Conservation (phyloP, 1,140 invertebrate species). For the Atta texana region DNA sequence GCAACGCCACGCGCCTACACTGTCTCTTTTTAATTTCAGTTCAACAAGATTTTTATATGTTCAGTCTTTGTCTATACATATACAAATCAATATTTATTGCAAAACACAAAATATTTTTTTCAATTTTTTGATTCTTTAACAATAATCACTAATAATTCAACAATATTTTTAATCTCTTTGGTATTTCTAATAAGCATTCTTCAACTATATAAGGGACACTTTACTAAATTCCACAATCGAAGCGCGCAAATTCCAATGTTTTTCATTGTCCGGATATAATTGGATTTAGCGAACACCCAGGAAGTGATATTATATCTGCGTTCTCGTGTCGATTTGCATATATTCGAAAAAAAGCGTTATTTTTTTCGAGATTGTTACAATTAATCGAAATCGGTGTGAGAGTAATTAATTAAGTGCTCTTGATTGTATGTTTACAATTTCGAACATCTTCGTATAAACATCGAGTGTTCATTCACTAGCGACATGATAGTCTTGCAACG, state of each 20-base stretch:
- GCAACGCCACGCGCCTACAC: neutral
- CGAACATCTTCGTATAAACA: conserved; percentile 23
- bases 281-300: conserved; percentile 10
- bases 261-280: conserved; percentile 10
- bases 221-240: conserved; percentile 36
- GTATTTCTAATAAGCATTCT: conserved; percentile 29
- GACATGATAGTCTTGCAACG: neutral
- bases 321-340: conserved; percentile 43
- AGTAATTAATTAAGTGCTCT: conserved; percentile 57
- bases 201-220: conserved; percentile 21
- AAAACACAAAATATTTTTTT: neutral
- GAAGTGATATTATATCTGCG: conserved; percentile 14
- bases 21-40: neutral
- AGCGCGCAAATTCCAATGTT: conserved; percentile 15
- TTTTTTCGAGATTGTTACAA: neutral
- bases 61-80: neutral
- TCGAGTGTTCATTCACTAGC: conserved; percentile 9
- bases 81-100: neutral
- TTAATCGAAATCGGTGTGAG: neutral
- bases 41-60: neutral
- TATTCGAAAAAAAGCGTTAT: neutral
- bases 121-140: neutral
- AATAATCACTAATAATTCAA: neutral
- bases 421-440: conserved; percentile 27
- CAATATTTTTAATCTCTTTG: conserved; percentile 23